Evolutionary conservation across 1,140 invertebrate genomes (phyloP).

Genomic region (Antheraea pernyi): DNA sequence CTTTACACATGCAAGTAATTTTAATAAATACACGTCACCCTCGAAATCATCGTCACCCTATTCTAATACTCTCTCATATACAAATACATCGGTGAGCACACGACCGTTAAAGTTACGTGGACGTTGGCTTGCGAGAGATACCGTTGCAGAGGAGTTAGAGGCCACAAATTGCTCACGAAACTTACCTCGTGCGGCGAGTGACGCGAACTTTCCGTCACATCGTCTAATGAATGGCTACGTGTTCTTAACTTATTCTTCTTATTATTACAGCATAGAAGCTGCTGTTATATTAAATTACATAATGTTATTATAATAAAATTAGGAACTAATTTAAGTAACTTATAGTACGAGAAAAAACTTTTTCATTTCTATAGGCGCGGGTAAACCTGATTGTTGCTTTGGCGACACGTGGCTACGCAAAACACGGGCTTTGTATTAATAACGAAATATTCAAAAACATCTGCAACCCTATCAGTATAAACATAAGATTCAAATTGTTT

Average conservation of each 20-base stretch:
- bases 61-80: background rate
- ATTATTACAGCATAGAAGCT: background rate
- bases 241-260: constrained; percentile 7
- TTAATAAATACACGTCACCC: background rate
- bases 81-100: background rate
- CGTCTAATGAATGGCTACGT: background rate
- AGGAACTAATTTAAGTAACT: too few species aligned
- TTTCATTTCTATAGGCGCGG: too few species aligned
- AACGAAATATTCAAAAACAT: too few species aligned
- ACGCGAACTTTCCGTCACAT: constrained; percentile 30
- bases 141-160: constrained; percentile 42
- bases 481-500: too few species aligned
- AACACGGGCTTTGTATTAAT: too few species aligned
- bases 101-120: constrained; percentile 23
- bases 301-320: too few species aligned
- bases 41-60: background rate
- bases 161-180: constrained; percentile 52
- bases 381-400: too few species aligned
- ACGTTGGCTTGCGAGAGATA: constrained; percentile 29
- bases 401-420: too few species aligned
- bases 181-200: constrained; percentile 41
- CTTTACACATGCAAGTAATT: too few species aligned
- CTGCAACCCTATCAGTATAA: too few species aligned
- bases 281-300: too few species aligned
- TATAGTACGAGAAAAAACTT: too few species aligned